Base-by-base conservation (phyloP, 2,797 vertebrate genomes). In the Aplochiton taeniatus region DNA sequence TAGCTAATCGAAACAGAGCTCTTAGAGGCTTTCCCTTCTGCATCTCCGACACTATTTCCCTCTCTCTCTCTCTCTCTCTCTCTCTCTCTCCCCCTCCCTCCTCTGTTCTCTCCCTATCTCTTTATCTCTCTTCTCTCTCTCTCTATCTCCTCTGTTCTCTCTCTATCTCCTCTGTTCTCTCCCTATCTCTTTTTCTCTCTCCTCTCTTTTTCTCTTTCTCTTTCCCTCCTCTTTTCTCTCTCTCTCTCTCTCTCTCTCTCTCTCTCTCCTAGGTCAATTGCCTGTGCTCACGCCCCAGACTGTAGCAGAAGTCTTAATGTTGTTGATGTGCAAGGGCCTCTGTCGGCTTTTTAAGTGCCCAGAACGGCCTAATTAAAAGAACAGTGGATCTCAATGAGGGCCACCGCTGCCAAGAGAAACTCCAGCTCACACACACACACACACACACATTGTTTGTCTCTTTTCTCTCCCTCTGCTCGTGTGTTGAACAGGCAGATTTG, bases 301-400 rank as follows among this genome's bases (percentile, higher is more conserved):
- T 31, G 31, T 31, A 31, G 31, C 31, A 31, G 31, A 31, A 31
- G 31, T 31, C 31, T 31, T 31, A 31, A 31, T 31, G 31, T 31
- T 31, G 31, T 31, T 31, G 31, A 31, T 31, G 6, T 31, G 31
- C 31, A 6, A n/a, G 31, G 31, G 31, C 31, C 70, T 72, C 59
- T 1, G 61, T 63, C 63, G 66, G 74, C 60, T 70, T 70, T 65
- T 79, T 80, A 78, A 84, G 81, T 72, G 79, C 54, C 63, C 72
- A 16, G 52, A 72, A 76, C 78, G 65, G 77, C 82, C 81, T 77
- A 67, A 75, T 76, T 82, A 85, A 86, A 74, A 64, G 71, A 69
- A 76, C 79, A 80, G 70, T 74, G 78, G 82, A 81, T 86, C 80
- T 85, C 76, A 77, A 78, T 76, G 76, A 87, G 76, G 71, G 58